These are phyloP conservation scores for Gymnocephalus cernua DNA, from an alignment of 2,113 vertebrate species.

Conservation along the genomic window DNA sequence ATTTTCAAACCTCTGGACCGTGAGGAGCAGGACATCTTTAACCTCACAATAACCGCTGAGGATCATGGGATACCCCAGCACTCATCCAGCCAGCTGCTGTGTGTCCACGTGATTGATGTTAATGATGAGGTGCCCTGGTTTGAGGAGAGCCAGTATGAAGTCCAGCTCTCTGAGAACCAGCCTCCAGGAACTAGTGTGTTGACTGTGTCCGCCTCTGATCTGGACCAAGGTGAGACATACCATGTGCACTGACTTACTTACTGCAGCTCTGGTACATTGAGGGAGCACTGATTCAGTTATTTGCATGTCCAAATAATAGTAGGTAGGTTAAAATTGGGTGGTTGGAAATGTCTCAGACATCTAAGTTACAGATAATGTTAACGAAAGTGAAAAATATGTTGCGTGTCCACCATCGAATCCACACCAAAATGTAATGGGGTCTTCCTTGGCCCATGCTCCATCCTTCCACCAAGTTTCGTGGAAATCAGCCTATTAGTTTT, in stretches of 20 bases:
- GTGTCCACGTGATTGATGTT: constrained; percentile 91
- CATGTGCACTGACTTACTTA: neutral
- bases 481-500: too few relatives aligned
- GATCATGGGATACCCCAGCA: constrained; percentile 91
- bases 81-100: constrained; percentile 86
- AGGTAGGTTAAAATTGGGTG: neutral
- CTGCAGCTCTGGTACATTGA: neutral
- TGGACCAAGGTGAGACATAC: constrained; percentile 89
- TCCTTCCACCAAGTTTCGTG: too few relatives aligned
- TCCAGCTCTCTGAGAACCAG: constrained; percentile 90
- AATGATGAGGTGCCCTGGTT: constrained; percentile 94
- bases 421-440: too few relatives aligned
- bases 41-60: constrained; percentile 90
- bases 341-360: neutral
- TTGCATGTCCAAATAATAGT: neutral
- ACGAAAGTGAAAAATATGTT: too few relatives aligned
- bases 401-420: too few relatives aligned
- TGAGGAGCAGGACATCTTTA: constrained; percentile 89
- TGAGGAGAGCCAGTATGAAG: constrained; percentile 87
- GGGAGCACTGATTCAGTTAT: neutral
- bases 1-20: constrained; percentile 91
- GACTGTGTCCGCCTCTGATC: constrained; percentile 88
- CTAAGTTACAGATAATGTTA: neutral
- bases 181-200: constrained; percentile 87
- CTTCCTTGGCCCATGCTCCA: too few relatives aligned